A percentile compares a stretch with the other conserved stretches of the same genome.
Evolutionary conservation across 2,797 vertebrate genomes (phyloP).

Genomic region (Tapirus indicus): DNA sequence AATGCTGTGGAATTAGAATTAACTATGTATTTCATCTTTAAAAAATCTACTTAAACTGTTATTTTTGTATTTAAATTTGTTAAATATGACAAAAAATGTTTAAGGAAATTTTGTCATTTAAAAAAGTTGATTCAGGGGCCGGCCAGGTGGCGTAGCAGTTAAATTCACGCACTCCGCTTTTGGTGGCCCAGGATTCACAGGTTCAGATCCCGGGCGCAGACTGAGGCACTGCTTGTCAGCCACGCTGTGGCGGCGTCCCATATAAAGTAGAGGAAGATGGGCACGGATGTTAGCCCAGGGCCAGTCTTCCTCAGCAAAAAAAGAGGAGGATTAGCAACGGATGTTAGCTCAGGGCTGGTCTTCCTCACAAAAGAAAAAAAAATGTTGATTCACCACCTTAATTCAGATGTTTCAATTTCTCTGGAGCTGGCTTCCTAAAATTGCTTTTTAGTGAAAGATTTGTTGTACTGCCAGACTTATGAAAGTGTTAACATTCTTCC

Average conservation of each 20-base stretch:
- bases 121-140: not conserved
- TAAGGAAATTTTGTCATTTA: constrained; percentile 15
- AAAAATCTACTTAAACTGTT: not conserved
- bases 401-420: not conserved
- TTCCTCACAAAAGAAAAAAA: not conserved
- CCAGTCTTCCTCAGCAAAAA: no score
- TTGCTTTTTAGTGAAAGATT: constrained; percentile 31
- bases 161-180: no score
- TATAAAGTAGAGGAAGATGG: no score
- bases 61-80: constrained; percentile 52
- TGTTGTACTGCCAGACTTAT: not conserved
- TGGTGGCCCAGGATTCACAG: no score
- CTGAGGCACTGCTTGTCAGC: no score
- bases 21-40: constrained; percentile 17
- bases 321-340: no score
- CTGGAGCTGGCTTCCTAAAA: not conserved
- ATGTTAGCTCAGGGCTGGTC: no score
- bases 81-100: constrained; percentile 44
- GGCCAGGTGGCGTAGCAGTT: no score
- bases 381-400: not conserved
- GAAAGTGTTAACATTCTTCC: not conserved
- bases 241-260: no score
- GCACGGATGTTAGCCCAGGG: no score
- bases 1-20: not conserved
- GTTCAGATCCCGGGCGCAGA: no score